Base-by-base conservation (phyloP, 2,888 invertebrate genomes). In the Drosophila kuntzei region DNA sequence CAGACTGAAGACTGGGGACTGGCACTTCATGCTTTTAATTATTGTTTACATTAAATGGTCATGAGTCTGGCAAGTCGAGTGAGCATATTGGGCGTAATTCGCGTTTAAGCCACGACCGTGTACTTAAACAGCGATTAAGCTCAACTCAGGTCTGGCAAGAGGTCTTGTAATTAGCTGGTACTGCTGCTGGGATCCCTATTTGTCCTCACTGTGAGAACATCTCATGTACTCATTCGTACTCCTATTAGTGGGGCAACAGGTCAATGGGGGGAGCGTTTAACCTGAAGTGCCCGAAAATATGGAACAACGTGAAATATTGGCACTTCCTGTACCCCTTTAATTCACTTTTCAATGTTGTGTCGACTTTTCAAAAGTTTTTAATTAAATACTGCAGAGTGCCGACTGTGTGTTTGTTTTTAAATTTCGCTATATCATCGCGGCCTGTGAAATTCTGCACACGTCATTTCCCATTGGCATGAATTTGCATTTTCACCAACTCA, bases 1-100 rank as follows among this genome's bases (percentile, higher is more conserved):
- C 4, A 18, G 44, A 41, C 41, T 41, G 18, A 25, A 46, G 27
- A 39, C 53, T 41, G 27, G 41, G 4, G 51, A 44, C 29, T 37
- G 49, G 68, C 58, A 71, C 54, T 65, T 76, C 58, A 71, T 79
- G 73, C 63, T 85, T 89, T 86, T 86, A 86, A 86, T 86, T 86
- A 89, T 86, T 86, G 86, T 89, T 89, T 86, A 85, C 89, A 86
- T 86, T 86, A 86, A 86, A 85, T 85, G 87, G 86, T 86, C 87
- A 89, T 87, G 85, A 79, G 87, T 88, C 84, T 70, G 70, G 50
- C 50, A 60, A 50, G 47, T 37, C 57, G 62, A 63, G 80, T 64
- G 69, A 61, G 68, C 62, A 74, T 71, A 87, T 89, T 87, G 85
- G 89, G 89, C 89, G 87, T 86, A 82, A 89, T 89, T 87, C 89